Evolutionary conservation across 2,888 invertebrate genomes (phyloP), one percentile per base, ranked within the genome.

Genomic region (Sphaerophoria taeniata): DNA sequence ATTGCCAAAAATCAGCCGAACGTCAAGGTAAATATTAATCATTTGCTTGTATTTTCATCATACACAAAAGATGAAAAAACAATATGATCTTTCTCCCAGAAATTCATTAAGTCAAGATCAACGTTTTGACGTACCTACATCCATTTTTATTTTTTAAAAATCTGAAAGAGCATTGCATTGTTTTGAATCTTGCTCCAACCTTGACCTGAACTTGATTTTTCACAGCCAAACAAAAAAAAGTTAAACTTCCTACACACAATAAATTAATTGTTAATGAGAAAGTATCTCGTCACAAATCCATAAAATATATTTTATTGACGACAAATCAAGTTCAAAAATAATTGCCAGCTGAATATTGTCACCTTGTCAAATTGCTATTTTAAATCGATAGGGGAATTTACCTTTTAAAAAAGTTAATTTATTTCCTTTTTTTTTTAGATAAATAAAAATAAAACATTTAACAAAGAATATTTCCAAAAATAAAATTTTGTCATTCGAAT

Each of bases 181-280:
- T 33, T 47, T 39, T 31, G 33, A 56, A 51, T 39, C 51, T 43
- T 51, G 16, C 12, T n/a, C 16, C 55, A 51, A 39, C 65, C 65
- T 36, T 67, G 65, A 67, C 65, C 65, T 67, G 65, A 67, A 67
- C 65, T 67, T 67, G 45, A 56, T 56, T 33, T 14, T 33, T 24
- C 24, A 24, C 24, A 24, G 24, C 24, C 24, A 24, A 24, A 51
- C 69, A 70, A 53, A 9, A 53, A 9, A 55, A 60, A 55, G 33
- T 56, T 70, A 24, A 24, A 55, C 70, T 55, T 45, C 43, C 39
- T 39, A 43, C 43, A 43, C 56, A 43, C 70, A 43, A 45, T 69
- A 7, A 7, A 7, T 39, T 39, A 7, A 7, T 39, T 39, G 34
- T 49, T 12, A 43, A 55, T 3, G n/a, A 9, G 16, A 43, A 70